Evolutionary conservation across 2,888 invertebrate species (phyloP), one percentile per base, ranked within the genome.

Genomic region (Chloroclystis v-ata): DNA sequence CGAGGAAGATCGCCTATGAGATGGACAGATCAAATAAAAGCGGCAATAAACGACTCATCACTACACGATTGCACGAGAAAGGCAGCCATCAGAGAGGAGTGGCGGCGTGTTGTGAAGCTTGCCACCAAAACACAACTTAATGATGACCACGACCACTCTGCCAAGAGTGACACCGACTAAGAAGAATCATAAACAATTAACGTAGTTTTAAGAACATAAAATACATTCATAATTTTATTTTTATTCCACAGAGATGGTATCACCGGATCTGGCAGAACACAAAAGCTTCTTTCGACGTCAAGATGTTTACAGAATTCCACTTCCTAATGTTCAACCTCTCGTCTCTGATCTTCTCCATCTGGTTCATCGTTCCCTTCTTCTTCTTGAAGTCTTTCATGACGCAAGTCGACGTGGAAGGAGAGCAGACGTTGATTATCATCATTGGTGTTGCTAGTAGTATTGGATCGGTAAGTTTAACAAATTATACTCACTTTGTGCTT

Each of bases 361-460:
- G 97, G 94, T 95, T 95, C 76, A 97, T 98, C 71, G 95, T 97
- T 54, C 97, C 97, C 2, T 98, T 98, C 82, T 95, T 98, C 75
- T 93, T 94, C 77, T 92, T 96, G 67, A 90, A 90, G 43, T 79
- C 81, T 0, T 85, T 75, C 47, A 90, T 91, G 64, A 89, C 91
- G 30, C 90, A 90, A 7, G 91, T 91, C 61, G 84, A 89, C 0
- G 90, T 93, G 49, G 89, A 91, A 2, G 92, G 93, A 8, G 93
- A 93, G 1, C 94, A 96, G 1, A 90, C 91, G 56, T 90, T 97
- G 63, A 92, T 97, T 57, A 93, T 96, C 33, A 91, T 94, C 40
- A 95, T 98, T 60, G 97, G 97, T 39, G 90, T 95, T 45, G 92
- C 95, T 2, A 97, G 96, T 78, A 95, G 95, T 11, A 89, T 97